A percentile compares a stretch with the other conserved stretches of the same genome.
phyloP scores from a whole-genome alignment of 2,888 invertebrate genomes.

The Homarus gammarus region DNA sequence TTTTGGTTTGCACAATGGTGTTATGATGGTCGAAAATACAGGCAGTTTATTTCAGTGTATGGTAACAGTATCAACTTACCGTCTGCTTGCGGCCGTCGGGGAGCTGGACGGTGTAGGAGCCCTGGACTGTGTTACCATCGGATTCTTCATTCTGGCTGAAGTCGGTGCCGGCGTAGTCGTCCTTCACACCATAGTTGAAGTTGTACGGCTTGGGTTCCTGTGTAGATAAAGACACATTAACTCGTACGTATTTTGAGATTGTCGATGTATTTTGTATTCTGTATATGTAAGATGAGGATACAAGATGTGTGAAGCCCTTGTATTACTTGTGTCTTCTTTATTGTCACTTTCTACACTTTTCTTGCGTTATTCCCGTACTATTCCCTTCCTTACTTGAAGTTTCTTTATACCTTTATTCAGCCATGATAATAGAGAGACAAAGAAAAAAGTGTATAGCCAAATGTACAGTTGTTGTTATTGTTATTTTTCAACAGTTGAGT shows the following conservation, averaged over 20 bases:
- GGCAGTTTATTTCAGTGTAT: too few relatives aligned
- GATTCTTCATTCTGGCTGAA: conserved; percentile 63
- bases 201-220: conserved; percentile 54
- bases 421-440: conserved; percentile 22
- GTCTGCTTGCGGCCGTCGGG: conserved; percentile 74
- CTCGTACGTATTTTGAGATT: not conserved
- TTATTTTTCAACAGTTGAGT: not conserved
- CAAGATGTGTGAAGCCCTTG: too few relatives aligned
- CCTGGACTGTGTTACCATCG: conserved; percentile 61
- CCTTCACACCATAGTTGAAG: conserved; percentile 63
- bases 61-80: too few relatives aligned
- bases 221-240: not conserved
- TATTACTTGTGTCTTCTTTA: too few relatives aligned
- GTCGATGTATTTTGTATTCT: too few relatives aligned
- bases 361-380: too few relatives aligned
- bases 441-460: conserved; percentile 16
- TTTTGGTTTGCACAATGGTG: too few relatives aligned
- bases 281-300: not conserved
- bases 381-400: too few relatives aligned
- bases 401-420: too few relatives aligned
- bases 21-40: too few relatives aligned
- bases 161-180: conserved; percentile 68
- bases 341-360: too few relatives aligned
- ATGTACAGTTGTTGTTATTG: conserved; percentile 1
- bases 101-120: conserved; percentile 69